phyloP scores from a whole-genome alignment of 2,888 invertebrate species.

The Pristionchus japonicus region DNA sequence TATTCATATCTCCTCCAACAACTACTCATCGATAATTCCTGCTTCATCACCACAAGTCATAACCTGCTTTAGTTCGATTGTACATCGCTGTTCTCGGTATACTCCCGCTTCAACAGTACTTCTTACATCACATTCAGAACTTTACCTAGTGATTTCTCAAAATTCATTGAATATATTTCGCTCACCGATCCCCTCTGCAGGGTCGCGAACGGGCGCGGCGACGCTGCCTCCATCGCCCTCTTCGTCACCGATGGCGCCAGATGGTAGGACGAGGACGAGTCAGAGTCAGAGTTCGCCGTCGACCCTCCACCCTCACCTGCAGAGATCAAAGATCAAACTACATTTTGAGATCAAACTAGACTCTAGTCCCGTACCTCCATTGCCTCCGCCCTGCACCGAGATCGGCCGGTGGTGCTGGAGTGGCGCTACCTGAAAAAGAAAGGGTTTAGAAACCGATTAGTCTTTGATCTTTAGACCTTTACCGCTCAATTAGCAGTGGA shows the following conservation, averaged over 20 bases:
- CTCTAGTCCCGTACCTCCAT: not conserved
- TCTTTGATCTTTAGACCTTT: not conserved
- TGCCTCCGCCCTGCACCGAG: constrained; percentile 47
- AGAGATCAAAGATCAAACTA: not conserved
- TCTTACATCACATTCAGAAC: too few relatives aligned
- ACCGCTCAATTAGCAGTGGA: not conserved
- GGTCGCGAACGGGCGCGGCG: constrained; percentile 43
- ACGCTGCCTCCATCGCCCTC: not conserved
- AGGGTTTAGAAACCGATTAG: not conserved
- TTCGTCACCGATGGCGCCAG: not conserved
- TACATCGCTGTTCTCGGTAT: too few relatives aligned
- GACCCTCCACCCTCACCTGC: not conserved
- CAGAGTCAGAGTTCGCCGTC: constrained; percentile 28
- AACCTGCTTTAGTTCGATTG: too few relatives aligned
- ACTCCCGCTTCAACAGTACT: too few relatives aligned
- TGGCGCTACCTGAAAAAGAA: constrained; percentile 65
- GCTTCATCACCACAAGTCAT: too few relatives aligned
- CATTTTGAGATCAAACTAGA: not conserved
- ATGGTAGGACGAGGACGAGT: constrained; percentile 31
- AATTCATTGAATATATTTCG: too few relatives aligned
- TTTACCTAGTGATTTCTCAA: too few relatives aligned
- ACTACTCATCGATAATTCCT: too few relatives aligned
- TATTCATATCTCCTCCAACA: too few relatives aligned
- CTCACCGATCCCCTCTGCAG: constrained; percentile 46
- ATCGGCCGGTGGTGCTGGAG: constrained; percentile 74